phyloP scores from a whole-genome alignment of 2,113 vertebrate genomes.

The Heteronetta atricapilla region DNA sequence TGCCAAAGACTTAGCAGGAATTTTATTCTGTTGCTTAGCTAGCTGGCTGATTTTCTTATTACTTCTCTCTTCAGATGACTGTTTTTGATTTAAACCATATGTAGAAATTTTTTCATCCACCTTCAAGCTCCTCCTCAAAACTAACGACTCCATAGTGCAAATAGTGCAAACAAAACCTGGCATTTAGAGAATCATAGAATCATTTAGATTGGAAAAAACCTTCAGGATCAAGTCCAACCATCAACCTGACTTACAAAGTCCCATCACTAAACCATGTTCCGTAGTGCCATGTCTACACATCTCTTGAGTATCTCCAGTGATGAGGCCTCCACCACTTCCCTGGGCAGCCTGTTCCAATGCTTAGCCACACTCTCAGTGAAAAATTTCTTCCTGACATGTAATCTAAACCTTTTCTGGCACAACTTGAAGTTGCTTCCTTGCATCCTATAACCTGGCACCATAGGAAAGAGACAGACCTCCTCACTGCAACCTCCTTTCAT shows the following conservation, averaged over 20 bases:
- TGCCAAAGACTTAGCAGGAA: conserved; percentile 45
- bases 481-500: background rate
- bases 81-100: conserved; percentile 37
- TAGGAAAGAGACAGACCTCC: background rate
- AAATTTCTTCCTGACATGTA: background rate
- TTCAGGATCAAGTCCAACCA: background rate
- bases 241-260: background rate
- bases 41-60: conserved; percentile 9
- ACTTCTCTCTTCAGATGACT: conserved; percentile 26
- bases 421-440: background rate
- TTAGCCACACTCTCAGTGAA: background rate
- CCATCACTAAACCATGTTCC: background rate
- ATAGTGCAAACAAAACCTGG: background rate
- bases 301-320: background rate
- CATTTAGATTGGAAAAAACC: background rate
- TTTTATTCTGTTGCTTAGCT: conserved; percentile 35
- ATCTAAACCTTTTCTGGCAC: background rate
- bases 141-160: background rate
- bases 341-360: background rate
- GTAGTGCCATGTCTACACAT: background rate
- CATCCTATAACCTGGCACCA: background rate
- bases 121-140: conserved; percentile 12
- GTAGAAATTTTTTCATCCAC: background rate
- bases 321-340: background rate
- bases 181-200: background rate